Conservation (phyloP, 2,113 vertebrate species). For the Solenodon paradoxus region DNA sequence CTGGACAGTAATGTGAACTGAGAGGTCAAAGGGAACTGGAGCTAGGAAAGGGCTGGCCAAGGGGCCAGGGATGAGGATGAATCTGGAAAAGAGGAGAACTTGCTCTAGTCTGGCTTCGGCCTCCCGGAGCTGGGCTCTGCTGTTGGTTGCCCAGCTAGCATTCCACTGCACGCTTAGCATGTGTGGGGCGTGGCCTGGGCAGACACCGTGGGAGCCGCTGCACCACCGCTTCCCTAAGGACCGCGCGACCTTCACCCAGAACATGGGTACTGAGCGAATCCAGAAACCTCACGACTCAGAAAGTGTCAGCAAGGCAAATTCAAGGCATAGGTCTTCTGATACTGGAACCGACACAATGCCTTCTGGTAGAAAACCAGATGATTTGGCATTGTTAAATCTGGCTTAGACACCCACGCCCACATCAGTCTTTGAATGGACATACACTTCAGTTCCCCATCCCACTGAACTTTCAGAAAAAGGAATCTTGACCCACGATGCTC, state of each 20-base stretch:
- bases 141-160: background rate
- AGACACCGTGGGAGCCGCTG: rapidly evolving
- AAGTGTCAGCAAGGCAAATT: background rate
- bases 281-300: background rate
- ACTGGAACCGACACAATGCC: background rate
- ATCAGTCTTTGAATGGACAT: background rate
- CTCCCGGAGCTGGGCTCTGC: rapidly evolving
- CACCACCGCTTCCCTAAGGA: too few species aligned
- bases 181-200: background rate
- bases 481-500: background rate
- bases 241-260: background rate
- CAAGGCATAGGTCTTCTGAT: background rate
- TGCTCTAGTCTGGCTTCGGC: background rate
- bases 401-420: background rate
- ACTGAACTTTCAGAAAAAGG: background rate
- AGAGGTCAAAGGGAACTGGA: background rate
- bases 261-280: background rate
- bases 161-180: background rate
- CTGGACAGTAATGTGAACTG: rapidly evolving
- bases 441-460: background rate
- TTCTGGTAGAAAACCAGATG: background rate
- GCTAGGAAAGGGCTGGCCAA: background rate
- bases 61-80: background rate
- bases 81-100: background rate
- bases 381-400: background rate